These are phyloP conservation scores for human DNA, from an alignment of 2,113 vertebrate genomes.

Conservation along the genomic window DNA sequence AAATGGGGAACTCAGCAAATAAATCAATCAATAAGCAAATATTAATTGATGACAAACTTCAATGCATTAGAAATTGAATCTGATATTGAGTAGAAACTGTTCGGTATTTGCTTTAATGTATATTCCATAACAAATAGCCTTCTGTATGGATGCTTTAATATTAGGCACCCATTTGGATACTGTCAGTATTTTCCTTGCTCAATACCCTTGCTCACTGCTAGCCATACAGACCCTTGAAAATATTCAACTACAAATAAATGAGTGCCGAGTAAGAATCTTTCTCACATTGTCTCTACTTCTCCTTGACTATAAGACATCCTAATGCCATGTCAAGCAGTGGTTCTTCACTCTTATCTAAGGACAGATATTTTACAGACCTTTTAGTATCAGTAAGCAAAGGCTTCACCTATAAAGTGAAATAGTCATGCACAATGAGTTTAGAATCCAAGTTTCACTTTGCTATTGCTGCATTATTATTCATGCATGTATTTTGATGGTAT, in stretches of 20 bases:
- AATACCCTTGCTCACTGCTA: neutral
- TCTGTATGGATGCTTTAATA: neutral
- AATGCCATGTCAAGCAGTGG: neutral
- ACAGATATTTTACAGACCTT: constrained; percentile 38
- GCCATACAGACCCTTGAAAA: constrained; percentile 47
- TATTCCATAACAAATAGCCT: neutral
- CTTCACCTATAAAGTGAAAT: constrained; percentile 37
- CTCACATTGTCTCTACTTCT: neutral
- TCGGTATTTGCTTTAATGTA: constrained; percentile 5
- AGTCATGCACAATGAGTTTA: constrained; percentile 26
- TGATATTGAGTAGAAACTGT: neutral
- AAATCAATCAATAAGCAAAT: neutral
- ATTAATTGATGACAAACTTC: constrained; percentile 24
- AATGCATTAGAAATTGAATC: constrained; percentile 49
- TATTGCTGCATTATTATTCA: constrained; percentile 42
- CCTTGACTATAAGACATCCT: neutral
- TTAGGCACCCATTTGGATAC: neutral
- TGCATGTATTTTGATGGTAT: constrained; percentile 3
- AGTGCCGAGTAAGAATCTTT: constrained; percentile 29
- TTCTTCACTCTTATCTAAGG: neutral
- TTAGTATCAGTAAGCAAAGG: constrained; percentile 17
- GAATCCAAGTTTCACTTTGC: constrained; percentile 36
- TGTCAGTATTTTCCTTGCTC: constrained; percentile 13
- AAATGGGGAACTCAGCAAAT: neutral
- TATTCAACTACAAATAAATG: constrained; percentile 31